Percentiles rank a stretch among this genome's conserved stretches.
phyloP scores from a whole-genome alignment of 2,113 vertebrate genomes.

The Cinclus cinclus region DNA sequence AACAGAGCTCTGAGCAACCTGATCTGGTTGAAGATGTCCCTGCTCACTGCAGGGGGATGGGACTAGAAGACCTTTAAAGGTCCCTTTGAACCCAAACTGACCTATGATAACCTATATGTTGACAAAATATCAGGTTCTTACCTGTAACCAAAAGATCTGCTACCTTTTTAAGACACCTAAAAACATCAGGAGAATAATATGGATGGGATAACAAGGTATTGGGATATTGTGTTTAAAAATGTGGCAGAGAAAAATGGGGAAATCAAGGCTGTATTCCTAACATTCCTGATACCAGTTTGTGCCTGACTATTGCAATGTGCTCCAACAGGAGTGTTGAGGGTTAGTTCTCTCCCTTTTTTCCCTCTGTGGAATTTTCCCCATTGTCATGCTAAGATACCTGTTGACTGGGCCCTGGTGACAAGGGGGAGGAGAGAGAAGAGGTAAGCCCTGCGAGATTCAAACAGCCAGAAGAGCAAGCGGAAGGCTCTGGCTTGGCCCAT shows the following conservation, averaged over 20 bases:
- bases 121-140: neutral
- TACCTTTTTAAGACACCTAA: neutral
- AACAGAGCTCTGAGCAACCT: neutral
- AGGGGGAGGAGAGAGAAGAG: no score
- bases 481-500: no score
- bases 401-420: no score
- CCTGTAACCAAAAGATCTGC: neutral
- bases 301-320: rapidly evolving
- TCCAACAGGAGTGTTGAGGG: no score
- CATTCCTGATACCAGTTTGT: neutral
- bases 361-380: no score
- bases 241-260: neutral
- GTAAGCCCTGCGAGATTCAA: no score
- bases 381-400: no score
- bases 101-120: neutral
- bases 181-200: neutral
- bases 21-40: neutral
- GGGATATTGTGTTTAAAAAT: neutral
- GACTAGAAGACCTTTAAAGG: neutral
- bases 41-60: neutral
- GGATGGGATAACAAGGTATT: neutral
- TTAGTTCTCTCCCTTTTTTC: no score
- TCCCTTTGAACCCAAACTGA: neutral
- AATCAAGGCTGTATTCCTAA: neutral
- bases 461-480: no score